Evolutionary conservation across 2,113 vertebrate species (phyloP), one percentile per base, ranked within the genome.

Genomic region (Lipophrys pholis): DNA sequence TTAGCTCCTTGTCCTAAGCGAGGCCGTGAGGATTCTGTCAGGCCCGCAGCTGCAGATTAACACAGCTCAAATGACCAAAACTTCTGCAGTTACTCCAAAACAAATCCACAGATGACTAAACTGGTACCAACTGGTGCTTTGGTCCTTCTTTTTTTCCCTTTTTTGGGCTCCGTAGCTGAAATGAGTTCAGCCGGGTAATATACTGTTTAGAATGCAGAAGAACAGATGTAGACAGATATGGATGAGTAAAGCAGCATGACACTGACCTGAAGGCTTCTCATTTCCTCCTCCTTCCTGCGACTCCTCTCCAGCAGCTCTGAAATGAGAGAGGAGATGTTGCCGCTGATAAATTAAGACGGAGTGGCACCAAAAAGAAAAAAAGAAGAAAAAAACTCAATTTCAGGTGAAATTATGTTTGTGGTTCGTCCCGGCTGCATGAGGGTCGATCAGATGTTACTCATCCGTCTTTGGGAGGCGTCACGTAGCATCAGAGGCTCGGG

Each of bases 221-320:
- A 46, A 43, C 43, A 64, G 36, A 51, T 53, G 55, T 16, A 35
- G 49, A 67, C 12, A 42, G 9, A 69, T 40, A 39, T 21, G 43
- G 56, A 76, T 74, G 39, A 72, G 45, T 63, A 45, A 63, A 75
- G 42, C 63, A 6, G 7, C 7, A 42, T 11, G 15, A 64, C 39
- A 53, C 71, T 85, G 83, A 98, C 97, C 96, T 97, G 95, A 9
- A 98, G 87, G 82, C 90, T 91, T 80, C 91, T 93, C 90, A 96
- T 92, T 88, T 97, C 96, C 70, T 97, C 96, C 57, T 97, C 96
- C 89, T 92, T 96, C 89, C 89, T 93, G 53, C 92, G 91, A 58
- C 81, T 94, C 86, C 92, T 95, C 84, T 96, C 94, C 78, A 95
- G 72, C 35, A 97, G 88, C 74, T 95, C 97, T 98, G 90, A 10